Evolutionary conservation across 2,113 vertebrate species (phyloP).

Genomic region (Anhinga rufa): DNA sequence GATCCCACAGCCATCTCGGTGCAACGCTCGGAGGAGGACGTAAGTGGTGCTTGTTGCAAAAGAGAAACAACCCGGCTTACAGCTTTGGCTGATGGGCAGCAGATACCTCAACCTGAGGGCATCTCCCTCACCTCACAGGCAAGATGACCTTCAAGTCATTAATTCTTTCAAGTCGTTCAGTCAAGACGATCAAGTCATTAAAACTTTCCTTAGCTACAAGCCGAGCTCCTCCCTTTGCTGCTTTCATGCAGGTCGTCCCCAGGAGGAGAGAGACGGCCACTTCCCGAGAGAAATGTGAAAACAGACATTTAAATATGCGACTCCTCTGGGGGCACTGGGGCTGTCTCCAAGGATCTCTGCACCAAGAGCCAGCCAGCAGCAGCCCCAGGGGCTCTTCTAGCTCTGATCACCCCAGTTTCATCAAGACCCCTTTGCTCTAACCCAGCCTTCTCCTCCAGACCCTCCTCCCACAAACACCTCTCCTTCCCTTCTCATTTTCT

Average conservation of each 20-base stretch:
- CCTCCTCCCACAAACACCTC: neutral
- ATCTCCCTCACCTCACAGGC: neutral
- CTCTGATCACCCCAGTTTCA: no score
- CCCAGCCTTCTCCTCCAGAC: neutral
- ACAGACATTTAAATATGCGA: neutral
- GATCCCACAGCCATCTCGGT: rapidly evolving
- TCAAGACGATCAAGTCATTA: no score
- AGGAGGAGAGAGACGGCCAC: no score
- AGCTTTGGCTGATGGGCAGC: neutral
- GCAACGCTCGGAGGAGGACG: neutral
- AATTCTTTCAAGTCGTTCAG: neutral
- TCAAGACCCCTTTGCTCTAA: rapidly evolving
- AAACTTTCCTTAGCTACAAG: neutral
- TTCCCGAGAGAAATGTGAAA: neutral
- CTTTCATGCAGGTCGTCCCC: neutral
- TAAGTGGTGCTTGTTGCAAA: rapidly evolving
- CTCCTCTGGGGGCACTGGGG: neutral
- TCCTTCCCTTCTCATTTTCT: neutral
- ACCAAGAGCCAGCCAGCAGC: neutral
- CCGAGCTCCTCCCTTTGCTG: neutral
- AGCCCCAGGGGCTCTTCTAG: neutral
- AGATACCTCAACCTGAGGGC: neutral
- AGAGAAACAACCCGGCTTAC: neutral
- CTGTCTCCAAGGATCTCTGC: neutral
- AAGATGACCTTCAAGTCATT: neutral